Evolutionary conservation across 2,113 vertebrate species (phyloP), one percentile per base, ranked within the genome.

Genomic region (Oreocharis arfaki): DNA sequence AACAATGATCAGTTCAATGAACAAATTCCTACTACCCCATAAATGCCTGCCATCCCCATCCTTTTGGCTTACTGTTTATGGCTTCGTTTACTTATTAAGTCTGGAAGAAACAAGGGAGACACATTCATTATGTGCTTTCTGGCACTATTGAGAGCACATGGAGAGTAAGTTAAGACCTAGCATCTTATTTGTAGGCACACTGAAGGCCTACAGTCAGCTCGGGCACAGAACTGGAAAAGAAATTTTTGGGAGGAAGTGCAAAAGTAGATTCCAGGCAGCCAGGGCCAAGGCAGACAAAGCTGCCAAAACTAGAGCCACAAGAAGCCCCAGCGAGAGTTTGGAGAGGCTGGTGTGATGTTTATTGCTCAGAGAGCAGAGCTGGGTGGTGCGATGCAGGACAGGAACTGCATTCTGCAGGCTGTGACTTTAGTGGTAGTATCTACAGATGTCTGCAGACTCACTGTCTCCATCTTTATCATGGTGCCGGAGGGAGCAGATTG

Each of bases 81-180:
- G 93, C 90, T 94, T 71, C 19, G 0, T 95, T 96, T 96, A 96
- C 92, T 95, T 90, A 96, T 63, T 93, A 94, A 95, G 89, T 90
- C 91, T 96, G 96, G 89, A 92, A 95, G 79, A 95, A 96, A 93
- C 83, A 95, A 74, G 93, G 82, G 90, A 93, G 89, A 93, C 30
- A 88, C 90, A 93, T 93, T 96, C 89, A 95, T 94, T 94, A 92
- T 87, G 80, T 87, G 87, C 78, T 96, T 96, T 95, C 95, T 94
- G 84, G 89, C 89, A 96, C 92, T 95, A 64, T 0, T 93, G 89
- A 63, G 92, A 96, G 86, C 92, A 90, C 73, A 93, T 42, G 84
- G 73, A 90, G 89, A 91, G 86, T 52, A 89, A 92, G 92, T 30
- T 24, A 80, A 95, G 88, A 91, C 90, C 81, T 49, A 92, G 90